These are phyloP conservation scores for Oxyruncus cristatus DNA, from an alignment of 2,113 vertebrate genomes.

Conservation along the genomic window DNA sequence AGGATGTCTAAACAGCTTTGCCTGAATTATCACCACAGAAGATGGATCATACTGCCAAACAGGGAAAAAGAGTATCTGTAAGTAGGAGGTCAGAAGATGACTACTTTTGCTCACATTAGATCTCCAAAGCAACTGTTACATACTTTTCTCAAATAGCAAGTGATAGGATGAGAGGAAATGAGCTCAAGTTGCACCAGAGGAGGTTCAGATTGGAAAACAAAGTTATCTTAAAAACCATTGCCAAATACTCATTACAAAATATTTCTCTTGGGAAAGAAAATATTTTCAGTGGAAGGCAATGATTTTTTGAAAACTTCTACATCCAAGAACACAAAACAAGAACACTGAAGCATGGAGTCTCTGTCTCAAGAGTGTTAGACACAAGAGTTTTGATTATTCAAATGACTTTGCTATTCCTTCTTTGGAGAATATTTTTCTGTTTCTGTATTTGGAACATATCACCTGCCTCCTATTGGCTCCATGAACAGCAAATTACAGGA, in stretches of 20 bases:
- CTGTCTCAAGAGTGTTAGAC: background rate
- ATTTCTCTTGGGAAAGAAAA: background rate
- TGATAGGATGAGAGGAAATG: background rate
- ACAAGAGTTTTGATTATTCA: background rate
- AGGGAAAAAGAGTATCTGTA: background rate
- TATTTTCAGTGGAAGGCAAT: background rate
- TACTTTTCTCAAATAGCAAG: background rate
- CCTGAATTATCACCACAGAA: background rate
- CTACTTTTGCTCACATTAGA: background rate
- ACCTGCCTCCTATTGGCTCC: background rate
- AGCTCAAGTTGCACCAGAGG: background rate
- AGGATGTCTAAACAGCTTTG: background rate
- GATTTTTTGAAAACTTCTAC: background rate
- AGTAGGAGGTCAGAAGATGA: background rate
- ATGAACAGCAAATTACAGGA: background rate
- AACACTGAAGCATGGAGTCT: background rate
- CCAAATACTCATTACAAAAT: background rate
- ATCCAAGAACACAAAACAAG: background rate
- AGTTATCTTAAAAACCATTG: background rate
- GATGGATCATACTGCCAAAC: background rate
- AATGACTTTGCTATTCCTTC: background rate
- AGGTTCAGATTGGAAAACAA: background rate
- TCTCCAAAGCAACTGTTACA: background rate
- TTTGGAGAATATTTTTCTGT: background rate
- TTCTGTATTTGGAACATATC: background rate